A percentile compares a stretch with the other conserved stretches of the same genome.
These are phyloP conservation scores for Melanotaenia duboulayi DNA, from an alignment of 2,113 vertebrate genomes.

Conservation along the genomic window DNA sequence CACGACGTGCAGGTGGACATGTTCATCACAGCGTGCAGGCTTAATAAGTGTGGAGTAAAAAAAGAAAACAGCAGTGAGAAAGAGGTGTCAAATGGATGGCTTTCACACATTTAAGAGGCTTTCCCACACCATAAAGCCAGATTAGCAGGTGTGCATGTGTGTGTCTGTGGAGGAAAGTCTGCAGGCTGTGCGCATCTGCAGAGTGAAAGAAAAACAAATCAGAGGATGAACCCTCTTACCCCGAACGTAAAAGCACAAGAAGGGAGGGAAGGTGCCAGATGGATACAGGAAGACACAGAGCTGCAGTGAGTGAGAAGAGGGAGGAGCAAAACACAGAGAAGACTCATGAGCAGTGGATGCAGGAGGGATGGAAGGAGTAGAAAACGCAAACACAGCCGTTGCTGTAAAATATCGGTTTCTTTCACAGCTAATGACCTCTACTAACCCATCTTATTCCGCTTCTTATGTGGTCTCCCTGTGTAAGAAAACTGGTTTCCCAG, in stretches of 20 bases:
- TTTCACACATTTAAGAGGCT: slow-evolving; percentile 62
- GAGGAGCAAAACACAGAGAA: background rate
- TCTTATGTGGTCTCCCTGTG: too few relatives aligned
- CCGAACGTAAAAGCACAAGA: slow-evolving; percentile 32
- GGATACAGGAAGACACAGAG: slow-evolving; percentile 19
- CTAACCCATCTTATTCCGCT: too few relatives aligned
- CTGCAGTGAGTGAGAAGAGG: background rate
- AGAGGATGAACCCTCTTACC: slow-evolving; percentile 73
- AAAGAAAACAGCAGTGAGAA: slow-evolving; percentile 14
- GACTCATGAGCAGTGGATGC: background rate
- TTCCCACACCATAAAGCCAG: slow-evolving; percentile 55
- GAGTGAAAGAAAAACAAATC: slow-evolving; percentile 75
- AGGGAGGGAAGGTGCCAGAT: slow-evolving; percentile 12
- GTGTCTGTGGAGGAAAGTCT: slow-evolving; percentile 27
- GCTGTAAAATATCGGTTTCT: too few relatives aligned
- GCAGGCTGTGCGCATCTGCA: slow-evolving; percentile 65
- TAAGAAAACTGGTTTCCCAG: too few relatives aligned
- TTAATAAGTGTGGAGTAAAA: slow-evolving; percentile 47
- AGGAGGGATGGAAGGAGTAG: background rate
- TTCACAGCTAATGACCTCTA: too few relatives aligned
- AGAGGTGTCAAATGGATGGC: slow-evolving; percentile 50
- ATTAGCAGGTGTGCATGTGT: slow-evolving; percentile 58
- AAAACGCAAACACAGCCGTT: background rate
- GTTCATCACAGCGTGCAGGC: slow-evolving; percentile 34
- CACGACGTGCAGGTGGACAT: slow-evolving; percentile 57